A percentile compares a stretch with the other conserved stretches of the same genome.
Conservation (phyloP, 2,888 invertebrate genomes). For the Agonum fuliginosum region DNA sequence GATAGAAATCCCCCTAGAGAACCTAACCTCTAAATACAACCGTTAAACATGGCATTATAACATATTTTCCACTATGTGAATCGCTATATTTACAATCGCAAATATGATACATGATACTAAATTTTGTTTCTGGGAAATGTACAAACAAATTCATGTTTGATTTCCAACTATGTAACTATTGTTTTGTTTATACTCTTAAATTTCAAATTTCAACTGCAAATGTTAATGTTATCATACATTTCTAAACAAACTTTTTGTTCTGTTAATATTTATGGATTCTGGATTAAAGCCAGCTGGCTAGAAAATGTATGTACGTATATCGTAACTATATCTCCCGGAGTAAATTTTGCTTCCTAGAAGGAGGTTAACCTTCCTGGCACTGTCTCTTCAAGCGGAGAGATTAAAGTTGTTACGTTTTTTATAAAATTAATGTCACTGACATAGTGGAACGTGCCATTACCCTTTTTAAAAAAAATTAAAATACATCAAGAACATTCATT, state of each 20-base stretch:
- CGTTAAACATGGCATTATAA: no score
- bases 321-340: slow-evolving; percentile 36
- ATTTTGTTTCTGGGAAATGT: no score
- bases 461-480: neutral
- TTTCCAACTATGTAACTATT: neutral
- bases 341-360: slow-evolving; percentile 3
- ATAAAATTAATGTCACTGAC: slow-evolving; percentile 8
- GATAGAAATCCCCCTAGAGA: no score
- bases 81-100: no score
- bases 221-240: slow-evolving; percentile 11
- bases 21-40: no score
- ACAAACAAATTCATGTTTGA: neutral
- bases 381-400: slow-evolving; percentile 30
- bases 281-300: slow-evolving; percentile 47
- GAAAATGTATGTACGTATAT: slow-evolving; percentile 38
- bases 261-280: slow-evolving; percentile 47
- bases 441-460: neutral
- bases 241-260: slow-evolving; percentile 41
- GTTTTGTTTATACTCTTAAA: slow-evolving; percentile 15
- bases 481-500: neutral
- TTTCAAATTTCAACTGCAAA: slow-evolving; percentile 15
- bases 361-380: neutral
- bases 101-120: no score
- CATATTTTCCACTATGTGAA: no score
- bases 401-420: slow-evolving; percentile 31